A percentile compares a stretch with the other conserved stretches of the same genome.
Conservation (phyloP, 1,140 invertebrate species). For the Magallana angulata region DNA sequence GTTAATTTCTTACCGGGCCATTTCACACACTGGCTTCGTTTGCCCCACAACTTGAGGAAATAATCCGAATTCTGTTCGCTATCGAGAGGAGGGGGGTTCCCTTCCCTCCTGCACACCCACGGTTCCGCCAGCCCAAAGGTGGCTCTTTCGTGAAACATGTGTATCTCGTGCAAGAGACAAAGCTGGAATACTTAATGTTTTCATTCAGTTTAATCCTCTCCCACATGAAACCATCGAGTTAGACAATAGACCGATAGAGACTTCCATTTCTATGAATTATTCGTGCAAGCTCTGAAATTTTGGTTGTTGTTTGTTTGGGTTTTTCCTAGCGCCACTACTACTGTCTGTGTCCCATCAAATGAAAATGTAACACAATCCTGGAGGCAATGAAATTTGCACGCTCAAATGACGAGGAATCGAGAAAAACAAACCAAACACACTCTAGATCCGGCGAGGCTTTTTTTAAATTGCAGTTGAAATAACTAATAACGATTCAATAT, state of each 20-base stretch:
- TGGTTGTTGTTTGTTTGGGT: no score
- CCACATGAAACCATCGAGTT: no score
- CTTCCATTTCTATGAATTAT: no score
- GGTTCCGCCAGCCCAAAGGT: not conserved
- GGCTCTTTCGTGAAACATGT: conserved; percentile 3
- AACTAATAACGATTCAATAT: no score
- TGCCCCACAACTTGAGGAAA: not conserved
- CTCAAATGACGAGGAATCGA: not conserved
- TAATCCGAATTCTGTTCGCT: not conserved
- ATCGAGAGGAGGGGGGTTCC: not conserved
- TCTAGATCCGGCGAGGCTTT: not conserved
- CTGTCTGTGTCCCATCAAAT: no score
- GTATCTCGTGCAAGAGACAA: no score
- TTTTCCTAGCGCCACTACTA: no score
- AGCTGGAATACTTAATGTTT: no score
- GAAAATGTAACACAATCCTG: not conserved
- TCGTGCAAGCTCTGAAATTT: no score
- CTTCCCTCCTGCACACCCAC: not conserved
- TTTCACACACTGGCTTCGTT: not conserved
- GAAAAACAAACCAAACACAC: conserved; percentile 5
- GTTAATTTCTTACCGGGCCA: conserved; percentile 1
- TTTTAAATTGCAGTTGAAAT: no score
- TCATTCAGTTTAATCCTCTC: no score
- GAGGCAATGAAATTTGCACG: not conserved
- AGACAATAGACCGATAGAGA: no score